Evolutionary conservation across 2,888 invertebrate species (phyloP).

Genomic region (Napeogenes sylphis): DNA sequence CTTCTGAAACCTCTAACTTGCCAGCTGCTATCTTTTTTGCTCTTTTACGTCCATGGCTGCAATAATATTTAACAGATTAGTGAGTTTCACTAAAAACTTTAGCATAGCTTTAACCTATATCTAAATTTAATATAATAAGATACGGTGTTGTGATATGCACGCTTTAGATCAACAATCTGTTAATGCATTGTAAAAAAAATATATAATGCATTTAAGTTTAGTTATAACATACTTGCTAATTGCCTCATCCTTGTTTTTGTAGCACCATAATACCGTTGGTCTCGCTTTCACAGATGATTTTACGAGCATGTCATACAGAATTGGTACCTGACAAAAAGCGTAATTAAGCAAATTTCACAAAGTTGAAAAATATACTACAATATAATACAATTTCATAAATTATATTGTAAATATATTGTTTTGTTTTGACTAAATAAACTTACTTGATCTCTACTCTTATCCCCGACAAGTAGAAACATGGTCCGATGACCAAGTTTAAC

Average conservation of each 20-base stretch:
- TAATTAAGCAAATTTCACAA: constrained; percentile 10
- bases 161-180: too few relatives aligned
- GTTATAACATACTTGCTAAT: constrained; percentile 83
- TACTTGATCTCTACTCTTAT: constrained; percentile 97
- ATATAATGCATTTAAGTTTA: not conserved
- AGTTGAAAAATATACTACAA: constrained; percentile 16
- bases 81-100: not conserved
- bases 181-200: too few relatives aligned
- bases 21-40: constrained; percentile 95
- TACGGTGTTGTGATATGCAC: too few relatives aligned
- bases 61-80: constrained; percentile 3
- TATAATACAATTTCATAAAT: not conserved
- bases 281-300: constrained; percentile 95
- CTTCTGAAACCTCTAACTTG: constrained; percentile 92
- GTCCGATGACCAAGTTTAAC: constrained; percentile 93
- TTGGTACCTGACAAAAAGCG: constrained; percentile 84
- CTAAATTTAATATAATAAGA: too few relatives aligned
- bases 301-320: constrained; percentile 97
- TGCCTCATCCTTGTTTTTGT: constrained; percentile 94
- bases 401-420: not conserved
- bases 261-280: constrained; percentile 98
- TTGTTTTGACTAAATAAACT: constrained; percentile 20
- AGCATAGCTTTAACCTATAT: not conserved
- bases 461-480: constrained; percentile 96
- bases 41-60: constrained; percentile 93